Conservation (phyloP, 2,888 invertebrate species). For the Germaria angustata region DNA sequence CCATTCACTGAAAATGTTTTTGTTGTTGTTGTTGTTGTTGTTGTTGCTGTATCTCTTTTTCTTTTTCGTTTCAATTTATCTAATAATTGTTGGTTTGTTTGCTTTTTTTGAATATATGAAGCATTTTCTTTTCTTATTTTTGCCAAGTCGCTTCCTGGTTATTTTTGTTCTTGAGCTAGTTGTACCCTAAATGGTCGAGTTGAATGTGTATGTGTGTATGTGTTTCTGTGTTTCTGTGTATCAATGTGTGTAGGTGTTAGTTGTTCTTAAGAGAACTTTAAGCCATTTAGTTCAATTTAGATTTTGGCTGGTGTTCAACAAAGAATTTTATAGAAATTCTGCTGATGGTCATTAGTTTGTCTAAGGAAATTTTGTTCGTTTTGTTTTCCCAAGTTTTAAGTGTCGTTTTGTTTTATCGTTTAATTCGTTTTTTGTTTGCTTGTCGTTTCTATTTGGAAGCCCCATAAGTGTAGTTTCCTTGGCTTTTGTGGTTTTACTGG, state of each 20-base stretch:
- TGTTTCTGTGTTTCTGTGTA: background rate
- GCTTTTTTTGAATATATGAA: conserved; percentile 1
- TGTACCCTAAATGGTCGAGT: background rate
- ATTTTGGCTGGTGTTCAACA: conserved; percentile 59
- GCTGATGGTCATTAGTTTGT: background rate
- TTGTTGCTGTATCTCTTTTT: conserved; percentile 10
- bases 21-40: conserved; percentile 3
- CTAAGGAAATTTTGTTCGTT: conserved; percentile 8
- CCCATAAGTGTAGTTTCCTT: conserved; percentile 10
- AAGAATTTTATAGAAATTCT: conserved; percentile 5
- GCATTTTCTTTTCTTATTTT: background rate
- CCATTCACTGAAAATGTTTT: conserved; percentile 55
- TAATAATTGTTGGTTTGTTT: background rate
- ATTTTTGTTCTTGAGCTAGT: conserved; percentile 11
- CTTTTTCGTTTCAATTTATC: background rate
- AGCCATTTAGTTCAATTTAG: conserved; percentile 61
- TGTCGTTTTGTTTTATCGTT: conserved; percentile 7
- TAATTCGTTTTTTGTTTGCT: background rate
- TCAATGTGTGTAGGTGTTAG: conserved; percentile 25
- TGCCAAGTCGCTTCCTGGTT: conserved; percentile 12
- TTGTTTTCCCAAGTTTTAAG: background rate
- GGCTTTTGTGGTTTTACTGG: background rate
- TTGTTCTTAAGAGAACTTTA: conserved; percentile 5
- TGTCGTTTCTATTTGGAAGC: conserved; percentile 13
- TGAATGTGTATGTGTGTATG: background rate